Conservation (phyloP, 1,140 invertebrate species). For the Aplysia californica region DNA sequence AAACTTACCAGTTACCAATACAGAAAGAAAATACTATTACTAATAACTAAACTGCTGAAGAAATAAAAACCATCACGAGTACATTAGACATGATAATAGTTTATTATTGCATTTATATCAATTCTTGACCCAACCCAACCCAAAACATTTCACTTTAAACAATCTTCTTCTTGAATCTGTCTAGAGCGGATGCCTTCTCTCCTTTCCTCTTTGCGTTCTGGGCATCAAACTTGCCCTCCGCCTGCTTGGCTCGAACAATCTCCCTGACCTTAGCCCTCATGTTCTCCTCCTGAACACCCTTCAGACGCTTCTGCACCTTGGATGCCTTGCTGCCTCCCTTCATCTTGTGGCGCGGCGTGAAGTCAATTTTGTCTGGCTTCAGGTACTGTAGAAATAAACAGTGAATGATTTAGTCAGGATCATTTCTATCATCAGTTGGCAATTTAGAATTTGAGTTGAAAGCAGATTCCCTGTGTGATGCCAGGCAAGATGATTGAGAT, state of each 20-base stretch:
- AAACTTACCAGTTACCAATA: too few species aligned
- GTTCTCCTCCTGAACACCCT: constrained; percentile 17
- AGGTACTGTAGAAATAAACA: neutral
- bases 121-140: too few species aligned
- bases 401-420: neutral
- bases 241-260: constrained; percentile 22
- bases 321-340: constrained; percentile 17
- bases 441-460: too few species aligned
- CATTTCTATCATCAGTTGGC: neutral
- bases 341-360: constrained; percentile 20
- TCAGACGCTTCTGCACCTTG: constrained; percentile 17
- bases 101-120: too few species aligned
- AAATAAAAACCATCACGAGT: too few species aligned
- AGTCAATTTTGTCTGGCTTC: constrained; percentile 20
- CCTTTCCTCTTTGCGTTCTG: neutral
- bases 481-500: too few species aligned
- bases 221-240: neutral
- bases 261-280: constrained; percentile 15
- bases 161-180: constrained; percentile 13
- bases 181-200: neutral
- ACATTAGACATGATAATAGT: too few species aligned
- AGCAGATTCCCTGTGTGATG: too few species aligned
- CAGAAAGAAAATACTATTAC: too few species aligned
- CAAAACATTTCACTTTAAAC: too few species aligned
- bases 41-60: too few species aligned